phyloP scores from a whole-genome alignment of 2,113 vertebrate species.

The Rhea pennata region DNA sequence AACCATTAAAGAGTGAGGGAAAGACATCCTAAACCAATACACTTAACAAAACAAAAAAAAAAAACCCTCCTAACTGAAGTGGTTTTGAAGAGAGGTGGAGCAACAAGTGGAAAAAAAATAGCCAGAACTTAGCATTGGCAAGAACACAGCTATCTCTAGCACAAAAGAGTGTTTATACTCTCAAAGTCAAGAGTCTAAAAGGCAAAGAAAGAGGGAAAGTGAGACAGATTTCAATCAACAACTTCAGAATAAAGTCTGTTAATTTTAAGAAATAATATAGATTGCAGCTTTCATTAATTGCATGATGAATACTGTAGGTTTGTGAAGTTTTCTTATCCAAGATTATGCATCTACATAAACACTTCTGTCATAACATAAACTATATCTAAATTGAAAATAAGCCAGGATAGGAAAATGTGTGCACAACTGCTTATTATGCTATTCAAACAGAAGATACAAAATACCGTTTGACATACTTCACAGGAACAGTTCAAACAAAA shows the following conservation, averaged over 20 bases:
- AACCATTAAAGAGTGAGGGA: background rate
- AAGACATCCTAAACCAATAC: slow-evolving; percentile 31
- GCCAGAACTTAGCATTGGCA: slow-evolving; percentile 48
- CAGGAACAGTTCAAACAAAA: background rate
- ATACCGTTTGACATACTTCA: background rate
- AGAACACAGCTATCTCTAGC: slow-evolving; percentile 22
- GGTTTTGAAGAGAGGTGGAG: slow-evolving; percentile 75
- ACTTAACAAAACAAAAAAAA: background rate
- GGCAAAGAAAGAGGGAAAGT: background rate
- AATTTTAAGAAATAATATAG: background rate
- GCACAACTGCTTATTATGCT: background rate
- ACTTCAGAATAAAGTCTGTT: background rate
- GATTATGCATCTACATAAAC: background rate
- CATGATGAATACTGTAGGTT: background rate
- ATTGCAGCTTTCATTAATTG: background rate
- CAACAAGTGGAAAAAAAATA: background rate
- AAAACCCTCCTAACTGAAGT: background rate
- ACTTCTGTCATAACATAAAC: background rate
- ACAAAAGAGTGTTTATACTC: slow-evolving; percentile 69
- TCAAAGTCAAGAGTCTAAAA: slow-evolving; percentile 4
- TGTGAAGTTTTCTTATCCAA: background rate
- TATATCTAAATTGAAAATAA: background rate
- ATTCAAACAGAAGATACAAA: background rate
- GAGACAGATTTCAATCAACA: background rate
- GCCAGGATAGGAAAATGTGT: background rate